A percentile compares a stretch with the other conserved stretches of the same genome.
Conservation (phyloP, 2,797 vertebrate species). For the Podargus strigoides region DNA sequence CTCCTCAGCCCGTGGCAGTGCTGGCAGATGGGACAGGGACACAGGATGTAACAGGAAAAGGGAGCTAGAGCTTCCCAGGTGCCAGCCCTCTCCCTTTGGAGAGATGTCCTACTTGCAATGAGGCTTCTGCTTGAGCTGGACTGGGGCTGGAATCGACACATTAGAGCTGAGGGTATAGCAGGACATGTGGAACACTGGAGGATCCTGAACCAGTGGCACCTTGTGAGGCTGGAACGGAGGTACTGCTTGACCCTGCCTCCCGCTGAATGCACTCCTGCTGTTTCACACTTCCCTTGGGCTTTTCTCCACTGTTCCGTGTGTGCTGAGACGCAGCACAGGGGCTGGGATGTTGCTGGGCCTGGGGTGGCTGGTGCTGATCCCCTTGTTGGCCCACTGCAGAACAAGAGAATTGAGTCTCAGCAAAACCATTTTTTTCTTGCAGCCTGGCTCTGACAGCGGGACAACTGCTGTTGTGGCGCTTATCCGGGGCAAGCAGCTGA, state of each 20-base stretch:
- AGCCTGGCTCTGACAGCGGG: constrained; percentile 98
- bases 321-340: background rate
- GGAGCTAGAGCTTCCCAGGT: background rate
- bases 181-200: background rate
- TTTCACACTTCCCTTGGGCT: background rate
- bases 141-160: background rate
- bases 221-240: background rate
- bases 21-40: background rate
- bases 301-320: background rate
- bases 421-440: background rate
- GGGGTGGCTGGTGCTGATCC: background rate
- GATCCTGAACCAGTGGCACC: background rate
- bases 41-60: no score
- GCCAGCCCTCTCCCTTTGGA: background rate
- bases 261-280: background rate
- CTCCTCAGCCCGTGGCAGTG: accelerated
- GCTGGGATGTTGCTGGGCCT: background rate
- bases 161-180: background rate
- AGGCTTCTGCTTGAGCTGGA: background rate
- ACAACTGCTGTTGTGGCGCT: constrained; percentile 96
- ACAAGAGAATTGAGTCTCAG: background rate
- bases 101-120: background rate
- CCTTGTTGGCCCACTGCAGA: accelerated
- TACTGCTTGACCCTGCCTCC: background rate
- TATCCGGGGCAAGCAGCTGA: constrained; percentile 93